phyloP scores from a whole-genome alignment of 2,113 vertebrate genomes.

The Sardina pilchardus region DNA sequence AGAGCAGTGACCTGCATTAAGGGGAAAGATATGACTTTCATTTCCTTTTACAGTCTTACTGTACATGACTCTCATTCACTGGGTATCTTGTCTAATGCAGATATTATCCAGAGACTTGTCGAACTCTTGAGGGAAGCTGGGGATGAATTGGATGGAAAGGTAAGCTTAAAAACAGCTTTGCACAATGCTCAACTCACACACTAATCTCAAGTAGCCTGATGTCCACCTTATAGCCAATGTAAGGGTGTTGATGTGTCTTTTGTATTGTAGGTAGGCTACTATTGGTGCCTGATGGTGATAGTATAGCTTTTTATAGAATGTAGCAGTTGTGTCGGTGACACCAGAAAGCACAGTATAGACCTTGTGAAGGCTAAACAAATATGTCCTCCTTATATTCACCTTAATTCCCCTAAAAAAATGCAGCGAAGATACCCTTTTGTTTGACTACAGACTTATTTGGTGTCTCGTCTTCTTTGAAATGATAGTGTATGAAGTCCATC shows the following conservation, averaged over 20 bases:
- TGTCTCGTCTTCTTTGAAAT: no score
- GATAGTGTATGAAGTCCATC: no score
- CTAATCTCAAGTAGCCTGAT: background rate
- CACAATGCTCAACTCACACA: background rate
- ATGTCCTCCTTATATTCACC: background rate
- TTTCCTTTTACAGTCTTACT: background rate
- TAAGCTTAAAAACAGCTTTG: slow-evolving; percentile 21
- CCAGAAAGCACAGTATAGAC: no score
- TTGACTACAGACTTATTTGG: no score
- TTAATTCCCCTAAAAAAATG: background rate
- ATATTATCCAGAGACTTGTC: slow-evolving; percentile 42
- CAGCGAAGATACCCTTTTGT: no score
- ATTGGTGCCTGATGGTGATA: no score
- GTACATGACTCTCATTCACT: background rate
- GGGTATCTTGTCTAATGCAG: background rate
- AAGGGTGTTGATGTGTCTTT: no score
- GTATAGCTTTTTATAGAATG: no score
- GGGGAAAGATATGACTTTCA: background rate
- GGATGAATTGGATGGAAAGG: slow-evolving; percentile 45
- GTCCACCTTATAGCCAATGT: no score
- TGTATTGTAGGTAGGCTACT: no score
- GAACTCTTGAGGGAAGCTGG: slow-evolving; percentile 45
- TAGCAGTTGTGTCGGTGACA: no score
- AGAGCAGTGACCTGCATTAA: background rate
- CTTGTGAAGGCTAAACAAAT: no score